Conservation (phyloP, 2,113 vertebrate species). For the Antechinus stuartii region DNA sequence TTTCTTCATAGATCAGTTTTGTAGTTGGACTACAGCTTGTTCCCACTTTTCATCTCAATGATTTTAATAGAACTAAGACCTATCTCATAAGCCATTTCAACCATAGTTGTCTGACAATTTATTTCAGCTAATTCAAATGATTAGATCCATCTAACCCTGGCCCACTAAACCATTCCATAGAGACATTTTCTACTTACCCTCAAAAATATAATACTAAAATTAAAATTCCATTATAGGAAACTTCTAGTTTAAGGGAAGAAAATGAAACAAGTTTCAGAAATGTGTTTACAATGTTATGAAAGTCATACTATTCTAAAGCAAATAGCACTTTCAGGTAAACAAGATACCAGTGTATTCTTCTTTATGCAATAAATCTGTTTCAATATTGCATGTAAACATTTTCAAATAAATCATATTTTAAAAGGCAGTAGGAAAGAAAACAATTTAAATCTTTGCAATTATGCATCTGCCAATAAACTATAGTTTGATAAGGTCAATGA, state of each 20-base stretch:
- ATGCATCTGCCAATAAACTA: neutral
- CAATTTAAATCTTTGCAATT: no score
- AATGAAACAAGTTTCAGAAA: neutral
- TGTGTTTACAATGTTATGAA: no score
- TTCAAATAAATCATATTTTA: neutral
- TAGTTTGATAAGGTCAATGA: neutral
- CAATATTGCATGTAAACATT: neutral
- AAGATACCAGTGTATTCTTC: neutral
- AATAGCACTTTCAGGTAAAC: fast-evolving
- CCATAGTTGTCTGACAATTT: fast-evolving
- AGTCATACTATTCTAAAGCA: no score
- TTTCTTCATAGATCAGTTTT: neutral
- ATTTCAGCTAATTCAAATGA: neutral
- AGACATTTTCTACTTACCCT: neutral
- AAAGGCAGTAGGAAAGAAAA: neutral
- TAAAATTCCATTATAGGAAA: neutral
- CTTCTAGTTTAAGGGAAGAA: neutral
- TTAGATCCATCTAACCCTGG: fast-evolving
- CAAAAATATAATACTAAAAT: neutral
- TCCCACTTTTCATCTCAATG: fast-evolving
- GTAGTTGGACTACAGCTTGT: neutral
- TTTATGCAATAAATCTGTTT: neutral
- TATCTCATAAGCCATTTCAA: neutral
- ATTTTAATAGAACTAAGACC: neutral
- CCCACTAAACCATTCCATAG: neutral